These are phyloP conservation scores for Poeciliopsis turrubarensis DNA, from an alignment of 2,113 vertebrate genomes.

Conservation along the genomic window DNA sequence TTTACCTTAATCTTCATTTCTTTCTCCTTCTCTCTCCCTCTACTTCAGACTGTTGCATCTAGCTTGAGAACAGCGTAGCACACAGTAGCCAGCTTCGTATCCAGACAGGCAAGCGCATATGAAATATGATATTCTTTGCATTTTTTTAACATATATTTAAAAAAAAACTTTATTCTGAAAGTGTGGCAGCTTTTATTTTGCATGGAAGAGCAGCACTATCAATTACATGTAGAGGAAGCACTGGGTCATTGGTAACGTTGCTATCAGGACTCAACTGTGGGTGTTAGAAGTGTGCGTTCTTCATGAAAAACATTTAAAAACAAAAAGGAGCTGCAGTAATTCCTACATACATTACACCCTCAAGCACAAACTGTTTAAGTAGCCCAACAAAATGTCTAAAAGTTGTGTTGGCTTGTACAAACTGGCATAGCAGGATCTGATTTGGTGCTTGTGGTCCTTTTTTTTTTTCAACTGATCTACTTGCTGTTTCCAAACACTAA, in stretches of 20 bases:
- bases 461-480: neutral
- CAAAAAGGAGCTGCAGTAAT: neutral
- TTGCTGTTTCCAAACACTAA: constrained; percentile 7
- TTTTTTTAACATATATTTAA: no score
- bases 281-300: neutral
- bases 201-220: no score
- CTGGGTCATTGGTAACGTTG: neutral
- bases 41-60: no score
- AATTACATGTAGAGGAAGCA: no score
- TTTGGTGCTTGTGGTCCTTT: neutral
- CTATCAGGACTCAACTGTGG: neutral
- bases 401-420: neutral
- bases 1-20: no score
- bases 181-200: no score
- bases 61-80: no score
- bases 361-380: neutral
- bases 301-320: neutral
- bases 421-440: neutral
- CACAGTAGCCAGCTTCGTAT: no score
- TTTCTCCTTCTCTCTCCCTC: no score
- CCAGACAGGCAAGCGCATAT: no score
- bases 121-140: no score
- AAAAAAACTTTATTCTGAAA: no score
- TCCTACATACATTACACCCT: neutral
- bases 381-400: neutral